Evolutionary conservation across 2,113 vertebrate species (phyloP).

Genomic region (Xiphophorus couchianus): DNA sequence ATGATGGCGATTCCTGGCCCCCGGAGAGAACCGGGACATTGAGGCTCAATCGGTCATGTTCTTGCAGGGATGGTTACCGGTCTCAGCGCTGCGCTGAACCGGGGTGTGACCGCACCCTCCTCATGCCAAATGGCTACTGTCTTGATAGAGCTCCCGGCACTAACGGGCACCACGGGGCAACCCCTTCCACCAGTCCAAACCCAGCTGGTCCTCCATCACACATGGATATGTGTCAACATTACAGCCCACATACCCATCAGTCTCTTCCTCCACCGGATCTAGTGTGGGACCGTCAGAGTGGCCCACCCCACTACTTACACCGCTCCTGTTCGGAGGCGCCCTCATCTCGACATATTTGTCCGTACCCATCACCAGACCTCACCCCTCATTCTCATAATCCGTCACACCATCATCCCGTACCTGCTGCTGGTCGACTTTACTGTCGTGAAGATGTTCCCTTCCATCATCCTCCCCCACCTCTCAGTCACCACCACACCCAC

Average conservation of each 20-base stretch:
- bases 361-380: constrained; percentile 76
- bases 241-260: constrained; percentile 74
- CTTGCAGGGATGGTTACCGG: constrained; percentile 83
- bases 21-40: constrained; percentile 66
- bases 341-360: constrained; percentile 76
- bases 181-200: constrained; percentile 50
- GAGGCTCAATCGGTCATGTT: constrained; percentile 78
- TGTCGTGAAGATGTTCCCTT: constrained; percentile 73
- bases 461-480: constrained; percentile 61
- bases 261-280: constrained; percentile 80
- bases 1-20: constrained; percentile 81
- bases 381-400: constrained; percentile 67
- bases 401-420: constrained; percentile 63
- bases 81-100: constrained; percentile 80
- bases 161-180: constrained; percentile 70
- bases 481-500: constrained; percentile 67
- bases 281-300: constrained; percentile 79
- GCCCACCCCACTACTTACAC: constrained; percentile 77
- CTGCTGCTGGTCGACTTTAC: constrained; percentile 63
- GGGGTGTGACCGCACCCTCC: constrained; percentile 75
- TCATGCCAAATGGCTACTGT: constrained; percentile 81
- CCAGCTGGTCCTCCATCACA: constrained; percentile 62
- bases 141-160: constrained; percentile 71
- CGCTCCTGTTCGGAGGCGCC: constrained; percentile 80
- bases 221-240: constrained; percentile 82